These are phyloP conservation scores for Papilio machaon DNA, from an alignment of 1,140 invertebrate species.

Conservation along the genomic window DNA sequence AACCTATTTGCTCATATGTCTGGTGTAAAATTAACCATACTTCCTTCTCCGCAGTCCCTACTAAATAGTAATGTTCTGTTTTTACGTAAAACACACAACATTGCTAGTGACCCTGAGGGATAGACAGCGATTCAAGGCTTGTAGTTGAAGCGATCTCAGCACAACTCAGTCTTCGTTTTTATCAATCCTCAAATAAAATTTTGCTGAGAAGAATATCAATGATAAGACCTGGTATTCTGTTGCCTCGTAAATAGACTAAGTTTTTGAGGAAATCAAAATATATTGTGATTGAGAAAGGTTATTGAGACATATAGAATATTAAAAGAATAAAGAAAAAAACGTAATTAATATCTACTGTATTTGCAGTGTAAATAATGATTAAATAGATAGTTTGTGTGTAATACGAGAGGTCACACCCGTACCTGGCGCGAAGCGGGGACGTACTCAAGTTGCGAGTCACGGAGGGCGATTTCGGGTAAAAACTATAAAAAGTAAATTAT, in stretches of 20 bases:
- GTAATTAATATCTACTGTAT: background rate
- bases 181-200: too few species aligned
- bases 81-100: background rate
- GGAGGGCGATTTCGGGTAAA: slow-evolving; percentile 75
- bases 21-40: slow-evolving; percentile 3
- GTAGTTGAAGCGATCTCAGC: too few species aligned
- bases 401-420: slow-evolving; percentile 50
- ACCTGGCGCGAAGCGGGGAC: slow-evolving; percentile 58
- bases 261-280: background rate
- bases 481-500: slow-evolving; percentile 82
- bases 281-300: background rate
- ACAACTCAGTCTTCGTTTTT: too few species aligned
- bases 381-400: slow-evolving; percentile 8
- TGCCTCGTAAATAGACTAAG: too few species aligned
- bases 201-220: too few species aligned
- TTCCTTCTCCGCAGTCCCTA: background rate
- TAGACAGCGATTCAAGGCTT: too few species aligned
- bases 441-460: slow-evolving; percentile 71
- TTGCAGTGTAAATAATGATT: slow-evolving; percentile 1
- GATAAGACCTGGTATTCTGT: too few species aligned
- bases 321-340: background rate
- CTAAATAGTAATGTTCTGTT: background rate
- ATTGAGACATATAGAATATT: background rate
- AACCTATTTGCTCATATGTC: background rate
- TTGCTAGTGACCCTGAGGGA: too few species aligned